These are phyloP conservation scores for Anguilla japonica DNA, from an alignment of 2,113 vertebrate genomes.

Conservation along the genomic window DNA sequence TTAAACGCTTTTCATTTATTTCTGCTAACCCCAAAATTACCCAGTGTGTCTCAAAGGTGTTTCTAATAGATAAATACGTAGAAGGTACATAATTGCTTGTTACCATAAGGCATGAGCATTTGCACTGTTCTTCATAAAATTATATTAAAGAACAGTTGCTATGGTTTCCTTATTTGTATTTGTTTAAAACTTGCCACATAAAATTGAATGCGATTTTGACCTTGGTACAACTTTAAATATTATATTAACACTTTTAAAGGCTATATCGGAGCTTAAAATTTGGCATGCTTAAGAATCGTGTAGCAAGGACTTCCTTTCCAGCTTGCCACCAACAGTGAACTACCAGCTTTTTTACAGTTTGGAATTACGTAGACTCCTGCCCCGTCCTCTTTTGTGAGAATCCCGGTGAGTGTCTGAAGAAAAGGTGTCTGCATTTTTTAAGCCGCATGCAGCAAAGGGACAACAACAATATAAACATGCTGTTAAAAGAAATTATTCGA, in stretches of 20 bases:
- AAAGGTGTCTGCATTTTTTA: constrained; percentile 16
- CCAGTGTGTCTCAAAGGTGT: not conserved
- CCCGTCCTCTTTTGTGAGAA: not conserved
- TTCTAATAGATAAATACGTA: not conserved
- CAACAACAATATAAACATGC: constrained; percentile 25
- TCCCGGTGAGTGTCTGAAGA: constrained; percentile 2
- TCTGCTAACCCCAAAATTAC: too few species aligned
- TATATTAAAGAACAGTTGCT: too few species aligned
- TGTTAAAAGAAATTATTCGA: constrained; percentile 39
- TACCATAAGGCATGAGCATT: not conserved
- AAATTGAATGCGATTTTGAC: not conserved
- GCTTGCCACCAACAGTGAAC: not conserved
- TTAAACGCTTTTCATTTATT: constrained; percentile 19
- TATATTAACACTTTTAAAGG: not conserved
- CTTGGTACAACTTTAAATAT: not conserved
- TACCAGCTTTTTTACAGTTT: constrained; percentile 3
- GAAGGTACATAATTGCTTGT: not conserved
- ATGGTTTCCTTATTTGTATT: not conserved
- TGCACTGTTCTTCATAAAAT: too few species aligned
- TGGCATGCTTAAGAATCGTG: not conserved
- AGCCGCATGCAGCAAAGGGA: not conserved
- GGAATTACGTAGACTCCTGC: not conserved
- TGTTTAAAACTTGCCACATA: not conserved
- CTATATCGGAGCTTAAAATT: not conserved
- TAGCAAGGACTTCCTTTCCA: not conserved